Base-by-base conservation (phyloP, 2,888 invertebrate species). In the Patella caerulea region DNA sequence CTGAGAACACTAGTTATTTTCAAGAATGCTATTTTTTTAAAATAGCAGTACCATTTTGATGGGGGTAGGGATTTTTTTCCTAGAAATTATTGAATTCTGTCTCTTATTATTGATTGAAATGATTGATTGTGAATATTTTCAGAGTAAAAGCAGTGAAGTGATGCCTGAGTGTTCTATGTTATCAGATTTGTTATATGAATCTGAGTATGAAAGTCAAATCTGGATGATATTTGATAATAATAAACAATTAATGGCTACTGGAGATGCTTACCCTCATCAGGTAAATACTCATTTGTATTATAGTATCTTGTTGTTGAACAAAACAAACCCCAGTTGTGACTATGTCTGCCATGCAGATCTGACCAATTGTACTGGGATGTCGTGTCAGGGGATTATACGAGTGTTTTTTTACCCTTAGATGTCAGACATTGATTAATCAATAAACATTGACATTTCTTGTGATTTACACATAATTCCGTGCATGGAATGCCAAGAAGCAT, bases 191-290 rank as follows among this genome's bases (percentile, higher is more conserved):
- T 93, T 99, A 69, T 99, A 99, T 91, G 99, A 99, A 92, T 96
- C 96, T 0, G 98, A 98, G 92, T 97, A 95, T 91, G 98, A 99
- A 92, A 96, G 97, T 11, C 98, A 99, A 92, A 93, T 99, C 91
- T 98, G 98, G 98, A 96, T 98, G 96, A 89, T 99, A 81, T 99
- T 96, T 93, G 97, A 98, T 92, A 92, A 93, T 78, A 96, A 96
- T 92, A 99, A 99, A 92, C 96, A 96, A 89, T 94, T 96, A 78
- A 92, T 98, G 86, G 94, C 94, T 74, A 94, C 95, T 81, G 98
- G 98, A 0, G 98, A 98, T 92, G 97, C 98, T 2, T 91, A 88
- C 78, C 88, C 90, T 9, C 78, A 84, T 78, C 88, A 90, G 88
- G 91, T 90, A 81, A 81, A 79, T 19, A 15, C n/a, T 19, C 9